Percentiles rank a stretch among this genome's conserved stretches.
These are phyloP conservation scores for Columba livia DNA, from an alignment of 2,113 vertebrate genomes.

Conservation along the genomic window DNA sequence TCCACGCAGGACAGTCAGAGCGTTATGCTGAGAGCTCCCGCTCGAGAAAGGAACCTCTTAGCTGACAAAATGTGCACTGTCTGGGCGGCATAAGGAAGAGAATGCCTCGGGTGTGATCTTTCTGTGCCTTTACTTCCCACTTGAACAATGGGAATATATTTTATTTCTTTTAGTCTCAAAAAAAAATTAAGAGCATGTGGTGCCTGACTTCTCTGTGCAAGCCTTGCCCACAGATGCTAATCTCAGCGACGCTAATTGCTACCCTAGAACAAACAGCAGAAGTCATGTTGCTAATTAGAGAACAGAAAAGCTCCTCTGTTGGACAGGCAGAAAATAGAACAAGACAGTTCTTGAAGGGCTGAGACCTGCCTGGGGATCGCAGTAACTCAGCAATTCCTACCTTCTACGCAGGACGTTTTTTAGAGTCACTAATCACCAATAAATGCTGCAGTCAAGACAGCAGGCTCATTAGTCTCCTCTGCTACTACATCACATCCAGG, in stretches of 20 bases:
- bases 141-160: not conserved
- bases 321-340: not conserved
- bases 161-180: not conserved
- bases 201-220: not conserved
- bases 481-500: not conserved
- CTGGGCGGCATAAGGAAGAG: not conserved
- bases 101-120: not conserved
- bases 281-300: not conserved
- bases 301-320: not conserved
- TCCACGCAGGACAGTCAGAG: too few relatives aligned
- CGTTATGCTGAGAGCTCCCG: not conserved
- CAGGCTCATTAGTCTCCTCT: conserved; percentile 10
- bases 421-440: not conserved
- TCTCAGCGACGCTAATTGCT: not conserved
- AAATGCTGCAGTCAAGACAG: not conserved
- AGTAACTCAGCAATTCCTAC: not conserved
- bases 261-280: not conserved
- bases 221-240: not conserved
- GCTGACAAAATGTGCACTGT: not conserved
- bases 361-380: not conserved
- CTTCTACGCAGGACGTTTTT: not conserved
- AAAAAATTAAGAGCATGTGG: too few relatives aligned
- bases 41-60: not conserved
- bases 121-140: not conserved
- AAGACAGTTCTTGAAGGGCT: not conserved